Base-by-base conservation (phyloP, 2,888 invertebrate genomes). In the Caradrina clavipalpis region DNA sequence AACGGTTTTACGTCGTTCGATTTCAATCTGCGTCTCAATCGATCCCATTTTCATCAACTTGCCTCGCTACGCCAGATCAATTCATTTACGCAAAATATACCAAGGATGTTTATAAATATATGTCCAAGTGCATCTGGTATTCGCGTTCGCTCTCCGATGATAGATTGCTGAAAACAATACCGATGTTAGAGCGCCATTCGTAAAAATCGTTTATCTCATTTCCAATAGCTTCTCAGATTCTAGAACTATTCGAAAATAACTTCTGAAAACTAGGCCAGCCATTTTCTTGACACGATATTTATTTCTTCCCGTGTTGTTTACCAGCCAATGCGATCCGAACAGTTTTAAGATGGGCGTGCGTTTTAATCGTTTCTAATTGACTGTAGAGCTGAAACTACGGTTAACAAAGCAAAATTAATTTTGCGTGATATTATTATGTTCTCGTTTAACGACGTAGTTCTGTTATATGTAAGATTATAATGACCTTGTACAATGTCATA, bases 401-500 rank as follows among this genome's bases (percentile, higher is more conserved):
- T 81, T 64, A 68, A 65, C 49, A 50, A 42, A 66, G 10, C 58
- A 60, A 62, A 64, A 76, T 78, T 72, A 70, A 68, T 63, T 68
- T 70, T 69, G 60, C 66, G 67, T 81, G 64, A 78, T 51, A 62
- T 67, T 76, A 56, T 67, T 55, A 60, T 63, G 70, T 66, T 63
- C 54, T 26, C 67, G 65, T 53, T 65, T 72, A 72, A 82, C 73
- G 76, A 42, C 77, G 83, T 66, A 74, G 75, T 74, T 71, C 42
- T 54, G 71, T 74, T 71, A 35, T 55, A 73, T 69, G 59, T 67
- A 61, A 85, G 86, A 88, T 89, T 87, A 80, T 78, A 77, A 74
- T 82, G 91, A 93, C 94, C 93, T 94, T 93, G 89, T 84, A 81
- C 92, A 93, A 93, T 91, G 94, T 93, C 93, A 93, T 77, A 78